A percentile compares a stretch with the other conserved stretches of the same genome.
These are phyloP conservation scores for Epinotia nisella DNA, from an alignment of 2,888 invertebrate genomes.

Conservation along the genomic window DNA sequence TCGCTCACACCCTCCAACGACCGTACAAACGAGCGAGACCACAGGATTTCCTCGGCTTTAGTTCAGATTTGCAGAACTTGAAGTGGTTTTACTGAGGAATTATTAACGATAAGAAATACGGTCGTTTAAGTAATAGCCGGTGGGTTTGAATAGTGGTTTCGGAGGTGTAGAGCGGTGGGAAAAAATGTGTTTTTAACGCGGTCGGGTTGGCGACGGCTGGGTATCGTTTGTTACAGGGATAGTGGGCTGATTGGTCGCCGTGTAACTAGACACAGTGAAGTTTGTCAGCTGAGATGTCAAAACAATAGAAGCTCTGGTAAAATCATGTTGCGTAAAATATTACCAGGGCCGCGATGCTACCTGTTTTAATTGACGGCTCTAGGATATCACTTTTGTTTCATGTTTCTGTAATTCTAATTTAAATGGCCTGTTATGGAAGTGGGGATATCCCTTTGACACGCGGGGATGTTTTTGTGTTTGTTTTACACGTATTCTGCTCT, in stretches of 20 bases:
- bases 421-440: background rate
- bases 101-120: slow-evolving; percentile 72
- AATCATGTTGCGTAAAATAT: background rate
- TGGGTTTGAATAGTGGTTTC: slow-evolving; percentile 59
- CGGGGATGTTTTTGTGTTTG: too few species aligned
- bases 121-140: slow-evolving; percentile 68
- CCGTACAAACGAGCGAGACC: slow-evolving; percentile 65
- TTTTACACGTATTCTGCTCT: too few species aligned
- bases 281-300: slow-evolving; percentile 48
- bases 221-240: slow-evolving; percentile 63
- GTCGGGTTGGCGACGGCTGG: slow-evolving; percentile 60
- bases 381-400: background rate
- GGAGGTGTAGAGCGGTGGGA: slow-evolving; percentile 47
- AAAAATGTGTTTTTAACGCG: slow-evolving; percentile 52
- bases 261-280: slow-evolving; percentile 64
- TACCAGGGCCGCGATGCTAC: background rate
- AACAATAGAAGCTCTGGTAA: slow-evolving; percentile 19
- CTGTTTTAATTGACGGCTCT: background rate
- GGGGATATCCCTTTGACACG: too few species aligned
- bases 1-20: slow-evolving; percentile 56
- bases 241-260: slow-evolving; percentile 63
- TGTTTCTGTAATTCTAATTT: background rate
- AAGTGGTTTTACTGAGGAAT: slow-evolving; percentile 74
- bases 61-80: slow-evolving; percentile 76
- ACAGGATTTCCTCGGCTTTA: slow-evolving; percentile 53